Evolutionary conservation across 1,140 invertebrate genomes (phyloP), one percentile per base, ranked within the genome.

Genomic region (Rhysida immarginata): DNA sequence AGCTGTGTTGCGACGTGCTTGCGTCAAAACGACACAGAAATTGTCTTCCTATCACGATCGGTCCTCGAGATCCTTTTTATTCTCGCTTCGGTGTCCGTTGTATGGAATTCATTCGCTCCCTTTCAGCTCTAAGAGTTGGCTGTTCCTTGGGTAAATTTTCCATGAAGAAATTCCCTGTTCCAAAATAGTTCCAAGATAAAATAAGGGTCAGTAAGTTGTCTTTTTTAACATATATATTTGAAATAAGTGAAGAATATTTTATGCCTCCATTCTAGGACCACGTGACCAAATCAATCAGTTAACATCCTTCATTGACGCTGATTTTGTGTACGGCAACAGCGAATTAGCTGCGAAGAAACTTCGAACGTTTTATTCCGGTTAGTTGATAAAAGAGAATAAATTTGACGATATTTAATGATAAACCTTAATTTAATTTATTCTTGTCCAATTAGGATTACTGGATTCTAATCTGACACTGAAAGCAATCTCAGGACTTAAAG

Each of bases 51-150:
- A 65, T 65, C 52, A 45, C 54, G 13, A 63, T 65, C 20, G 57
- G 59, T 27, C 48, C 41, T 16, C 55, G 60, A 14, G 64, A 65
- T 58, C 55, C 58, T n/a, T 60, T 60, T 43, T 60, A 55, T 50
- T 18, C 58, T 26, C 43, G 46, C 18, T 52, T 51, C n/a, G 49
- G 52, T 11, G 41, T 51, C 20, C 14, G 18, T 18, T 84, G 81
- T 56, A 76, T 83, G 62, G 83, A 83, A 65, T 81, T 83, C 63
- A 81, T 83, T 0, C 68, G 83, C 49, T 76, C 80, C 0, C 73
- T 79, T 41, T 65, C 81, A 44, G 77, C 80, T 2, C 77, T 80
- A 0, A 71, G 74, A 58, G 64, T 71, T n/a, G 77, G 83, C 61
- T 84, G 83, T 60, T 76, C 11, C n/a, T n/a, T 26, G 26, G 61